A percentile compares a stretch with the other conserved stretches of the same genome.
phyloP scores from a whole-genome alignment of 2,113 vertebrate species.

The Sylvietta virens region DNA sequence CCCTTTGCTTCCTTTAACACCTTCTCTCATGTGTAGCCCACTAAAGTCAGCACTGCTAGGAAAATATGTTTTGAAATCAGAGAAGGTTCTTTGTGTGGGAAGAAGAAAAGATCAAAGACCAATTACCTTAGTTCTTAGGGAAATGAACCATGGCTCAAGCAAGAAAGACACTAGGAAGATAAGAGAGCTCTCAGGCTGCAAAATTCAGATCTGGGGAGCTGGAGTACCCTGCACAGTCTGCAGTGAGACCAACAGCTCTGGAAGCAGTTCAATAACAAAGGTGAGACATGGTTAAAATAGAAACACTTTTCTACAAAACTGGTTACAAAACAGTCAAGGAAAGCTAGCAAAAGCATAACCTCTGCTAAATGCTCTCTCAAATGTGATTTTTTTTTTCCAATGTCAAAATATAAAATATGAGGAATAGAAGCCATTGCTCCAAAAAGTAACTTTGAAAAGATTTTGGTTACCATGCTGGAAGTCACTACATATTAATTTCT shows the following conservation, averaged over 20 bases:
- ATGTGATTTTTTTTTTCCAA: background rate
- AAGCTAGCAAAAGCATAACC: background rate
- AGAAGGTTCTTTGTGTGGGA: background rate
- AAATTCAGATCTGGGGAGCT: background rate
- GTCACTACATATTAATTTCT: background rate
- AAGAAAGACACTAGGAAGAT: background rate
- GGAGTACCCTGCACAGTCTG: background rate
- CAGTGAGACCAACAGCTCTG: background rate
- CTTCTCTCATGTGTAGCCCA: background rate
- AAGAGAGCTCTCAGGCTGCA: background rate
- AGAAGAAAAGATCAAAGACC: slow-evolving; percentile 22
- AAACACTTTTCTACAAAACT: background rate
- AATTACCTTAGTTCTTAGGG: background rate
- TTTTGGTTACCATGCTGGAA: background rate
- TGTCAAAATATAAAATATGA: background rate
- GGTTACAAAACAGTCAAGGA: background rate
- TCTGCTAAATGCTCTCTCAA: background rate
- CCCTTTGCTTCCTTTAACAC: background rate
- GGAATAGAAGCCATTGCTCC: background rate
- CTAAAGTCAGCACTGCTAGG: background rate
- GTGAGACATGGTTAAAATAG: background rate
- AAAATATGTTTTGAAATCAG: background rate
- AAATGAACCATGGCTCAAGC: background rate
- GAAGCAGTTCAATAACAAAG: background rate
- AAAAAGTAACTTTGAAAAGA: background rate